A percentile compares a stretch with the other conserved stretches of the same genome.
Evolutionary conservation across 2,113 vertebrate species (phyloP).

Genomic region (Glareola pratincola): DNA sequence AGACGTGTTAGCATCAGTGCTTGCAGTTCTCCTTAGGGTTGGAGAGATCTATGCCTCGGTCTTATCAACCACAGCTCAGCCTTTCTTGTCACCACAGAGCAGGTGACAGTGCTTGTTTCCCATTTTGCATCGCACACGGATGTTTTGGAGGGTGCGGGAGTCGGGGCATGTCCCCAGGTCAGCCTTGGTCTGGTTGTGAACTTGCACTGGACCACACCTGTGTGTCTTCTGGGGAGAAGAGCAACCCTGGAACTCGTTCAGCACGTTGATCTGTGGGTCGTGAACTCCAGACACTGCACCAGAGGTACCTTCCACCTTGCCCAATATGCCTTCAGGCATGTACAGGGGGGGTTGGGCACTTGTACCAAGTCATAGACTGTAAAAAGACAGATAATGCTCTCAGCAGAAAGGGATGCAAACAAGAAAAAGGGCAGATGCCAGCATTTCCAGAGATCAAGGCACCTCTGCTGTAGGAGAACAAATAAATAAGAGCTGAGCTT

Average conservation of each 20-base stretch:
- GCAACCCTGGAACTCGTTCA: neutral
- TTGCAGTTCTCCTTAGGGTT: neutral
- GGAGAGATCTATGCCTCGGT: neutral
- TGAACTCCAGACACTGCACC: neutral
- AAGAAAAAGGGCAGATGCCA: constrained; percentile 36
- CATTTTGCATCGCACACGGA: neutral
- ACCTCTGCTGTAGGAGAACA: constrained; percentile 19
- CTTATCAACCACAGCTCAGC: neutral
- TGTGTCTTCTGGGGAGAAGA: neutral
- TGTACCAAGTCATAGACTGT: neutral
- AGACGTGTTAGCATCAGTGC: accelerated
- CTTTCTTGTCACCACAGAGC: neutral
- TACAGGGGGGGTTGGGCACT: neutral
- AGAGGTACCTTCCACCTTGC: neutral
- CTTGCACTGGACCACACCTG: neutral
- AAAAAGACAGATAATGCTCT: neutral
- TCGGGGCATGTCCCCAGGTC: accelerated
- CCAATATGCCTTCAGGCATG: neutral
- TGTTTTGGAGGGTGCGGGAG: neutral
- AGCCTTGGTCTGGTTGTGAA: neutral
- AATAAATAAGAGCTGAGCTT: constrained; percentile 42
- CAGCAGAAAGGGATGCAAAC: neutral
- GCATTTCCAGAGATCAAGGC: constrained; percentile 13
- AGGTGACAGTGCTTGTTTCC: neutral
- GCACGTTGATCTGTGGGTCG: neutral